Evolutionary conservation across 1,140 invertebrate species (phyloP), one percentile per base, ranked within the genome.

Genomic region (Trichonephila clavipes): DNA sequence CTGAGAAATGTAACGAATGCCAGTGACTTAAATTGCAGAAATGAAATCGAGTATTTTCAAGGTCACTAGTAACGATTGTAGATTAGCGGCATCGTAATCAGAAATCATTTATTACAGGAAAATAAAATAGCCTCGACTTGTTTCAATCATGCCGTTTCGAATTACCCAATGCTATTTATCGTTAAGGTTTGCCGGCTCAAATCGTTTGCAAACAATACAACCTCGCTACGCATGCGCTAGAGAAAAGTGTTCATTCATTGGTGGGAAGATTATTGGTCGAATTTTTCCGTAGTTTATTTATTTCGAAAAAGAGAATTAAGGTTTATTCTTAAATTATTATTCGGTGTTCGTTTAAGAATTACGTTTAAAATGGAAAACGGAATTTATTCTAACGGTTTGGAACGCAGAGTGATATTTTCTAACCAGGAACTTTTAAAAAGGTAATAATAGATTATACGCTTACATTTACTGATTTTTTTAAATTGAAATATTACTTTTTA

Each of bases 351-450:
- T 10, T 51, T 21, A 18, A 81, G 28, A 59, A 24, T 28, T 58
- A 14, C 3, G 21, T 28, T 59, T 61, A 6, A 24, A 85, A 85
- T 85, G 83, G 83, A 85, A 85, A 85, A 85, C 21, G 51, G n/a
- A 58, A 58, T 85, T 85, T 21, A 58, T n/a, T 85, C 82, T 16
- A 40, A 77, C 40, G 72, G 24, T 7, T 18, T 77, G 14, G 83
- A 85, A n/a, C 44, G 59, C 24, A 85, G 58, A 59, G 24, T 85
- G n/a, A 0, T 85, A 1, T 59, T 59, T 61, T 61, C 34, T 0
- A 21, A 44, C 8, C 51, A 85, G 24, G 83, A 85, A n/a, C 83
- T 59, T 61, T 85, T 85, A 12, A 61, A 85, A 85, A 85, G 51
- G 83, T 85, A 85, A 59, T 8, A 21, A 24, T 85, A 16, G 24